A percentile compares a stretch with the other conserved stretches of the same genome.
These are phyloP conservation scores for Calliopum simillimum DNA, from an alignment of 2,888 invertebrate species.

Conservation along the genomic window DNA sequence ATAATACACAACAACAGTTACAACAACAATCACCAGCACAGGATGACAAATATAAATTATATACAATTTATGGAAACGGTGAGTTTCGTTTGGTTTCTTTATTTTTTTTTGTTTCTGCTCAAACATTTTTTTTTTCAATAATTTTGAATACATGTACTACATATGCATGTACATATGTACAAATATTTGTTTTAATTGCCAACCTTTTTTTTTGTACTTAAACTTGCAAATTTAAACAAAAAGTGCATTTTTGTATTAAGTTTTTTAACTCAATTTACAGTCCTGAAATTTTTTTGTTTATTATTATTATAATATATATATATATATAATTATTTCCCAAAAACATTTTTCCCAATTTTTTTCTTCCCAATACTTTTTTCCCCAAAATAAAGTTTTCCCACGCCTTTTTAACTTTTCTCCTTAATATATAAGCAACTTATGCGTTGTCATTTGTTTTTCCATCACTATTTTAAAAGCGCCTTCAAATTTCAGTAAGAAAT, in stretches of 20 bases:
- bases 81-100: slow-evolving; percentile 53
- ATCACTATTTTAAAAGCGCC: too few species aligned
- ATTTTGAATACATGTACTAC: background rate
- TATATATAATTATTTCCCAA: too few species aligned
- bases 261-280: too few species aligned
- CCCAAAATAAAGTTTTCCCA: too few species aligned
- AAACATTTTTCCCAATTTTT: too few species aligned
- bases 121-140: background rate
- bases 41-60: slow-evolving; percentile 67
- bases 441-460: too few species aligned
- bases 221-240: background rate
- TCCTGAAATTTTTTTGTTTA: too few species aligned
- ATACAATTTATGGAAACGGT: slow-evolving; percentile 68
- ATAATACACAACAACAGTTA: slow-evolving; percentile 54
- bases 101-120: slow-evolving; percentile 26
- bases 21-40: slow-evolving; percentile 52
- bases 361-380: too few species aligned
- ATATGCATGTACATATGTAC: background rate
- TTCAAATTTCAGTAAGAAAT: too few species aligned
- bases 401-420: too few species aligned
- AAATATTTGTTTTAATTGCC: background rate
- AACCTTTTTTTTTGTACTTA: slow-evolving; percentile 24
- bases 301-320: too few species aligned
- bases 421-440: too few species aligned
- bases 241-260: background rate